phyloP scores from a whole-genome alignment of 1,140 invertebrate genomes.

The Chymomyza costata region DNA sequence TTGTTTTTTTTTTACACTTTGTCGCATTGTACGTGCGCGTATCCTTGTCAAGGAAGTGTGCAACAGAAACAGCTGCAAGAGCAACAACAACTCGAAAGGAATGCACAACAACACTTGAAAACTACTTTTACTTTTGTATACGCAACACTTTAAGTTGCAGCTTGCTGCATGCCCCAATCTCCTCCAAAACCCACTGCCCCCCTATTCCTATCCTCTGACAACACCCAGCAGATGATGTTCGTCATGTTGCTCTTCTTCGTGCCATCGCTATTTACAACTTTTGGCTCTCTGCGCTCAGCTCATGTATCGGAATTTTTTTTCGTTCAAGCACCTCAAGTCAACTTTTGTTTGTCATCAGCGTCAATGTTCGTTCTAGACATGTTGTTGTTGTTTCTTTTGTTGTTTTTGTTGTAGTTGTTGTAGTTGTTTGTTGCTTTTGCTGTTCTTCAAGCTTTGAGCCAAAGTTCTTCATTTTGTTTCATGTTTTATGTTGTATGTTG shows the following conservation, averaged over 20 bases:
- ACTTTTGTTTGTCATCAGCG: constrained; percentile 23
- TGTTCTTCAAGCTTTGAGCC: too few relatives aligned
- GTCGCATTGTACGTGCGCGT: constrained; percentile 65
- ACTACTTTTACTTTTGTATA: constrained; percentile 70
- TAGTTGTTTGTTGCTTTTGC: too few relatives aligned
- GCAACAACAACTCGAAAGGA: too few relatives aligned
- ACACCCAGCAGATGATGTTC: too few relatives aligned
- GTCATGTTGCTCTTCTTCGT: too few relatives aligned
- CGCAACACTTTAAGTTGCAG: constrained; percentile 45
- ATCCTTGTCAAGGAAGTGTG: constrained; percentile 52
- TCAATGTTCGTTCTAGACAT: too few relatives aligned
- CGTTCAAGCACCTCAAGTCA: constrained; percentile 37
- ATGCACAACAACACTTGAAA: constrained; percentile 59
- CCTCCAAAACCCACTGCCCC: too few relatives aligned
- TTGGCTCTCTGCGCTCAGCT: constrained; percentile 3
- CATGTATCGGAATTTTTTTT: constrained; percentile 39
- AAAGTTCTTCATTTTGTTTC: constrained; percentile 30
- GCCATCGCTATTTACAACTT: constrained; percentile 11
- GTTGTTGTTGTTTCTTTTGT: constrained; percentile 17
- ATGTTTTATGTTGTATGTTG: too few relatives aligned
- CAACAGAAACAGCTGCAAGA: too few relatives aligned
- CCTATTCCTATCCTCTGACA: too few relatives aligned
- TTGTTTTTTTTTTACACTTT: constrained; percentile 54
- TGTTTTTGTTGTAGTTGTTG: too few relatives aligned
- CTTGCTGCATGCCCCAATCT: too few relatives aligned